Evolutionary conservation across 2,888 invertebrate genomes (phyloP).

Genomic region (Monopis laevigella): DNA sequence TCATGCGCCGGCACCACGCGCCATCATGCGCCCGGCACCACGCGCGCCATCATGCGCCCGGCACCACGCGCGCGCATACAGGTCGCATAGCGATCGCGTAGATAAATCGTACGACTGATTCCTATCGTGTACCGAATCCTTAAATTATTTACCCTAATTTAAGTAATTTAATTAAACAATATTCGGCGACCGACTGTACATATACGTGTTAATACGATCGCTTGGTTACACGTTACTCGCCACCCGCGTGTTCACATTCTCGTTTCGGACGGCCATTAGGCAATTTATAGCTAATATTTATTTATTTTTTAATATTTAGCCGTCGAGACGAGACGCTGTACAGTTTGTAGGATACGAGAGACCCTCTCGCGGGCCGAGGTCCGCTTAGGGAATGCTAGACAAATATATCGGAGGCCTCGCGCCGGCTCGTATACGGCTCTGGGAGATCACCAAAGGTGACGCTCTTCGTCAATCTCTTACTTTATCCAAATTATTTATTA

Average conservation of each 20-base stretch:
- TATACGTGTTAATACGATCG: slow-evolving; percentile 54
- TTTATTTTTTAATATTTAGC: slow-evolving; percentile 60
- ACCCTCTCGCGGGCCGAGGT: slow-evolving; percentile 1
- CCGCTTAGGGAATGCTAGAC: not conserved
- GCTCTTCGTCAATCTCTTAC: too few relatives aligned
- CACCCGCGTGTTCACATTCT: slow-evolving; percentile 65
- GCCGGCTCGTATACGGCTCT: too few relatives aligned
- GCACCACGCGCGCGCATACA: slow-evolving; percentile 19
- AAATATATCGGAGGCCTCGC: not conserved
- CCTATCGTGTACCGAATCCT: slow-evolving; percentile 59
- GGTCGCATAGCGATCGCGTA: slow-evolving; percentile 38
- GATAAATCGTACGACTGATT: slow-evolving; percentile 60
- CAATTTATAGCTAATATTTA: slow-evolving; percentile 63
- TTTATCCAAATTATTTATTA: too few relatives aligned
- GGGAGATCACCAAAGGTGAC: slow-evolving; percentile 48
- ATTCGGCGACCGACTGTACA: slow-evolving; percentile 54
- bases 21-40: slow-evolving; percentile 18
- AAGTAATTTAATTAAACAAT: slow-evolving; percentile 58
- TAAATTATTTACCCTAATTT: slow-evolving; percentile 59
- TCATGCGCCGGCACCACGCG: not conserved
- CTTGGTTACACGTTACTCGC: slow-evolving; percentile 57
- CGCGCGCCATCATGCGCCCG: not conserved
- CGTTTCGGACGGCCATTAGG: slow-evolving; percentile 62
- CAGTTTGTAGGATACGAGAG: slow-evolving; percentile 39
- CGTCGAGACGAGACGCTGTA: slow-evolving; percentile 65